Evolutionary conservation across 2,797 vertebrate genomes (phyloP).

Genomic region (Anolis apletophallus): DNA sequence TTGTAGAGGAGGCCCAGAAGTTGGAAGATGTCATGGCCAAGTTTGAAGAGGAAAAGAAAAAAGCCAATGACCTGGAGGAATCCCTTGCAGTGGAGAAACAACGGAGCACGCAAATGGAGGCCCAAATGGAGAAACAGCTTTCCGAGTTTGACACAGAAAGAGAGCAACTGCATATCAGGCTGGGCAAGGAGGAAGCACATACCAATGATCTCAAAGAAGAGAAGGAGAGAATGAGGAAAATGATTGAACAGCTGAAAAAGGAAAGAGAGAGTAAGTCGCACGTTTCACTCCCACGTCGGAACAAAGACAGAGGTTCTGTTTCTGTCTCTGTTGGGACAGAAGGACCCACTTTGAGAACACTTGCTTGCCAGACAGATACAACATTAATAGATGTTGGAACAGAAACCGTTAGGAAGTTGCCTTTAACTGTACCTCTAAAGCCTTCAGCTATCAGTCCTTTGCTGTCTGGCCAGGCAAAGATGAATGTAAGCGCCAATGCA

Average conservation of each 20-base stretch:
- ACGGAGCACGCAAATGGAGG: slow-evolving; percentile 92
- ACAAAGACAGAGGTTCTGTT: slow-evolving; percentile 78
- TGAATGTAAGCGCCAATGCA: slow-evolving; percentile 67
- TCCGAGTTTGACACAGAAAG: slow-evolving; percentile 95
- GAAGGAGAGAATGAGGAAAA: slow-evolving; percentile 88
- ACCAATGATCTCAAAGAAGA: slow-evolving; percentile 85
- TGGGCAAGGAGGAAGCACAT: slow-evolving; percentile 88
- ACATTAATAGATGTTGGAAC: slow-evolving; percentile 72
- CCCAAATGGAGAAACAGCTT: slow-evolving; percentile 96
- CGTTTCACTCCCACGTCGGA: slow-evolving; percentile 71
- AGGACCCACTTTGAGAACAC: slow-evolving; percentile 78
- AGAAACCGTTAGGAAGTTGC: slow-evolving; percentile 85
- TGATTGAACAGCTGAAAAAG: slow-evolving; percentile 91
- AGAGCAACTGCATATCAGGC: slow-evolving; percentile 91
- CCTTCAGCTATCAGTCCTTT: slow-evolving; percentile 83
- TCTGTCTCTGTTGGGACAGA: slow-evolving; percentile 90
- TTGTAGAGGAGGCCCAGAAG: slow-evolving; percentile 93
- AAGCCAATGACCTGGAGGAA: slow-evolving; percentile 84
- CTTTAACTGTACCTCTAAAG: slow-evolving; percentile 87
- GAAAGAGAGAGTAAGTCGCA: slow-evolving; percentile 81
- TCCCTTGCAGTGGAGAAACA: slow-evolving; percentile 87
- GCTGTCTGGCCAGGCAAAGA: slow-evolving; percentile 84
- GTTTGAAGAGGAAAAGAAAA: slow-evolving; percentile 89
- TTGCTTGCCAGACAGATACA: slow-evolving; percentile 90
- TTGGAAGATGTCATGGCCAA: slow-evolving; percentile 88